Percentiles rank a stretch among this genome's conserved stretches.
Evolutionary conservation across 2,113 vertebrate species (phyloP).

Genomic region (Cyanoderma ruficeps): DNA sequence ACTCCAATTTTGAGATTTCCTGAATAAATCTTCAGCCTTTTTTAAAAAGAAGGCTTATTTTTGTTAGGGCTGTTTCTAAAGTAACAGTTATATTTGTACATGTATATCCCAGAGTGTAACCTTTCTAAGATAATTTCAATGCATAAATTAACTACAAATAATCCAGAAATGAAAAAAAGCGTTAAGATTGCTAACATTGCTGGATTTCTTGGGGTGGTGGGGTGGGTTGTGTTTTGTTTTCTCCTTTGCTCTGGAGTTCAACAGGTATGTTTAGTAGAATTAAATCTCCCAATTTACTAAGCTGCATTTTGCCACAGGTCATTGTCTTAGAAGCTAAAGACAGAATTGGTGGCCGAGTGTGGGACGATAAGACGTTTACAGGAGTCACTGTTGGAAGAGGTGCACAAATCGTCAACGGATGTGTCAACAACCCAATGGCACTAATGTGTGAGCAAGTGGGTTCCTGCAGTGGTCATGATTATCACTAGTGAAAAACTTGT

Average conservation of each 20-base stretch:
- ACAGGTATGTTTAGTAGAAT: neutral
- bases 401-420: slow-evolving; percentile 96
- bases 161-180: neutral
- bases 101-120: neutral
- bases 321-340: slow-evolving; percentile 92
- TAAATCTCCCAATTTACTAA: neutral
- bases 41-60: neutral
- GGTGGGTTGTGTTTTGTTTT: neutral
- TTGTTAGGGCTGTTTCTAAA: neutral
- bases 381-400: slow-evolving; percentile 90
- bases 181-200: neutral
- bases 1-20: neutral
- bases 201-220: neutral
- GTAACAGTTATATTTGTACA: neutral
- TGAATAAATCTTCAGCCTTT: neutral
- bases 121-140: neutral
- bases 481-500: neutral
- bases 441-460: slow-evolving; percentile 98
- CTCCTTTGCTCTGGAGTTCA: neutral
- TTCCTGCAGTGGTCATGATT: slow-evolving; percentile 49
- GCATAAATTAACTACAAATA: neutral
- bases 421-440: slow-evolving; percentile 94
- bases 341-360: slow-evolving; percentile 92
- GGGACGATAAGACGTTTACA: slow-evolving; percentile 87
- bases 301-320: slow-evolving; percentile 75